Evolutionary conservation across 2,888 invertebrate genomes (phyloP).

Genomic region (Diadegma fenestrale): DNA sequence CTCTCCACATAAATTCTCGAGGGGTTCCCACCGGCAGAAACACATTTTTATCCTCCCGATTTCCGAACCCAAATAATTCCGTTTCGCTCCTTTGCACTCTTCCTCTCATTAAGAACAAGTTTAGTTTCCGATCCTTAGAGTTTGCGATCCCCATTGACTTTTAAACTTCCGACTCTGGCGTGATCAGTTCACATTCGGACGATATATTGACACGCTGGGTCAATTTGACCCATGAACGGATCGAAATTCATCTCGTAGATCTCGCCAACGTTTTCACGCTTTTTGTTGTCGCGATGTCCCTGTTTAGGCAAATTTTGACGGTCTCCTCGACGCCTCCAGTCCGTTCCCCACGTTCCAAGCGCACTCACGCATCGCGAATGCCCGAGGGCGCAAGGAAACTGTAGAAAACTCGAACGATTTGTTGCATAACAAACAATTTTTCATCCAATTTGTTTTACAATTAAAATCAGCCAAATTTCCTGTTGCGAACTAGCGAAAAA

Average conservation of each 20-base stretch:
- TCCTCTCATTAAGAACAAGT: not conserved
- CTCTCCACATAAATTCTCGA: conserved; percentile 54
- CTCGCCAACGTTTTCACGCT: too few species aligned
- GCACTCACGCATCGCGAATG: not conserved
- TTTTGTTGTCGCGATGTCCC: too few species aligned
- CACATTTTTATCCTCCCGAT: conserved; percentile 32
- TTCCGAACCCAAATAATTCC: conserved; percentile 11
- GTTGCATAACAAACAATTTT: not conserved
- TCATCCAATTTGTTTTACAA: too few species aligned
- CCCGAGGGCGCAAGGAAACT: not conserved
- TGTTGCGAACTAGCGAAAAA: not conserved
- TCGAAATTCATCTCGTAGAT: too few species aligned
- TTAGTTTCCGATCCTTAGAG: not conserved
- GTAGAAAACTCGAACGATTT: not conserved
- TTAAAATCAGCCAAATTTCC: too few species aligned
- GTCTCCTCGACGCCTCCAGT: too few species aligned
- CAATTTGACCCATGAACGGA: not conserved
- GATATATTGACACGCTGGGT: not conserved
- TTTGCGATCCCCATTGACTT: conserved; percentile 1
- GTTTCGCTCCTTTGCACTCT: not conserved
- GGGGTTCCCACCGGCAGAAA: conserved; percentile 10
- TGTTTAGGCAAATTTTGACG: too few species aligned
- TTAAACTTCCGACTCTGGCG: not conserved
- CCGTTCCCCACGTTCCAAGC: not conserved
- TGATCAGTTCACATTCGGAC: not conserved